Evolutionary conservation across 2,888 invertebrate species (phyloP), one percentile per base, ranked within the genome.

Genomic region (Chrysodeixis includens): DNA sequence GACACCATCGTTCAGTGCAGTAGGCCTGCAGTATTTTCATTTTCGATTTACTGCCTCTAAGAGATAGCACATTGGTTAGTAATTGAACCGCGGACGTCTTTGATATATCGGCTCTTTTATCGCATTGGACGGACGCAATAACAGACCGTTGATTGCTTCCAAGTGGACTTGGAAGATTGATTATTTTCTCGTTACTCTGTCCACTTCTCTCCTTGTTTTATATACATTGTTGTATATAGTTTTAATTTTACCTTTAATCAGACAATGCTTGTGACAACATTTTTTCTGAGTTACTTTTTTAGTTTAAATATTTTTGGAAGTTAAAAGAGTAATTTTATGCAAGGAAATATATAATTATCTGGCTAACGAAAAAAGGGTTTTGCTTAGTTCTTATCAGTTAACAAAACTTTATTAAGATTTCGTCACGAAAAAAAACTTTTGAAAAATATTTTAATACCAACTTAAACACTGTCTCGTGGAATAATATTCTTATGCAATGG

Each of bases 81-180:
- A 95, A 95, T 95, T 94, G 95, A 93, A 91, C 89, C 90, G 84
- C 86, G 88, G 92, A 91, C 93, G 90, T 95, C 94, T 95, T 95
- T 95, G 95, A 95, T 95, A 94, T 91, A 95, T 95, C 94, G 93
- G 84, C 89, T 90, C 93, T 91, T 92, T 92, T 93, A 95, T 95
- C 92, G 91, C 90, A 94, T 94, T 92, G 92, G 91, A 93, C 91
- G 90, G 93, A 93, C 93, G 92, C 91, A 94, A 94, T 94, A 94
- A 93, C 92, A 92, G 90, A 93, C 90, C 91, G 91, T 92, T 95
- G 95, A 95, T 95, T 95, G 95, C 93, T 93, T 94, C 92, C 89
- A 91, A 93, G 93, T 93, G 90, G 92, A 93, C 92, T 90, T 81
- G 87, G 88, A 88, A 93, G 93, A 95, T 95, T 94, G 94, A 94